Base-by-base conservation (phyloP, 2,113 vertebrate species). In the Laticauda colubrina region DNA sequence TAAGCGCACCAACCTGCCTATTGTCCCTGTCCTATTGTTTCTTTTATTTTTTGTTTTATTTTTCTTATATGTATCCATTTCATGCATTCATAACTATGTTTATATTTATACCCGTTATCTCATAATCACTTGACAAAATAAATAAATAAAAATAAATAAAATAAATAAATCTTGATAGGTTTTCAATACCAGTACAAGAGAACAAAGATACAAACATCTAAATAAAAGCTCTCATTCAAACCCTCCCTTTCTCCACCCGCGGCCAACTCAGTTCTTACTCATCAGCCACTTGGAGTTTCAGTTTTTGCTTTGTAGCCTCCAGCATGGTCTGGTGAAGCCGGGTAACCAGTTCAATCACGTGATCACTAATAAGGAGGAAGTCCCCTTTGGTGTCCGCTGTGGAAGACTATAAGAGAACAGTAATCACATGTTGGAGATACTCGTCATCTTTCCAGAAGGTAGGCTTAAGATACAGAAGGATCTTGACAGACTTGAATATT, bases 271-370 rank as follows among this genome's bases (percentile, higher is more conserved):
- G 0, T 56, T 81, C 97, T 97, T 97, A 98, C 98, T 97, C 95
- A 91, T 98, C 97, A 0, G 97, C 88, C 96, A 98, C 96, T 4
- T 96, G 88, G 90, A 98, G 53, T 12, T 96, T 45, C 90, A 98
- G 97, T 2, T 91, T 94, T 93, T 91, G 96, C 85, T 94, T 95
- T 0, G 91, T 96, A 85, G 90, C 0, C 1, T 96, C 97, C 96
- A 97, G 54, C 0, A 96, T 54, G 45, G 96, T 94, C 89, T 93
- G 97, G 96, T 97, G 95, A 93, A 98, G 96, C 93, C 95, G 97
- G 8, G 97, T 94, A 91, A 97, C 24, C 26, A 98, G 94, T 94
- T 98, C 98, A 15, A 98, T 93, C 93, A 98, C 95, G 24, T 97
- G 97, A 75, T 97, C 95, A 0, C 98, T 98, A 91, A 97, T 26